A percentile compares a stretch with the other conserved stretches of the same genome.
Conservation (phyloP, 2,797 vertebrate species). For the Harpagifer antarcticus region DNA sequence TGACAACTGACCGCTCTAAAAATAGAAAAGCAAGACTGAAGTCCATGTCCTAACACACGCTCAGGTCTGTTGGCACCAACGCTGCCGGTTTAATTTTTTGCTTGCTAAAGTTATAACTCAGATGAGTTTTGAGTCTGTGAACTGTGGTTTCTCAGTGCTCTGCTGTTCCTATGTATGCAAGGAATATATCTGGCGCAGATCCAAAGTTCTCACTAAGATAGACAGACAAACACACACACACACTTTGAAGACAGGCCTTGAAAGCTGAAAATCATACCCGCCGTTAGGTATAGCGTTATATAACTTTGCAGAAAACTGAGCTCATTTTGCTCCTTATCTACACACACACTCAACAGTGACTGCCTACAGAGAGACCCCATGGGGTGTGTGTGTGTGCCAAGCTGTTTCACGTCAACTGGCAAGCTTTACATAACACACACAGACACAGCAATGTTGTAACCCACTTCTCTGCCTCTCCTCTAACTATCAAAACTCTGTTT, state of each 20-base stretch:
- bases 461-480: slow-evolving; percentile 61
- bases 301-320: slow-evolving; percentile 68
- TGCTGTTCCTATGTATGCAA: neutral
- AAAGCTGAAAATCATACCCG: slow-evolving; percentile 68
- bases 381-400: slow-evolving; percentile 31
- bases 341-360: slow-evolving; percentile 57
- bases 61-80: slow-evolving; percentile 7
- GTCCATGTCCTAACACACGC: slow-evolving; percentile 19
- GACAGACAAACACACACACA: slow-evolving; percentile 20
- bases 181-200: slow-evolving; percentile 56
- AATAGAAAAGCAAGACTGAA: slow-evolving; percentile 18
- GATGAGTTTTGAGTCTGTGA: slow-evolving; percentile 21
- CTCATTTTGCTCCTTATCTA: slow-evolving; percentile 72
- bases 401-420: slow-evolving; percentile 64
- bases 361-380: slow-evolving; percentile 50
- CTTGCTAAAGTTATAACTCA: slow-evolving; percentile 42
- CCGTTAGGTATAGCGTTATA: slow-evolving; percentile 71
- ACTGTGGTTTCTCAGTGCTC: slow-evolving; percentile 40
- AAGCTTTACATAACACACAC: slow-evolving; percentile 62
- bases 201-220: slow-evolving; percentile 61
- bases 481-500: slow-evolving; percentile 63
- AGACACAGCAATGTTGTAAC: slow-evolving; percentile 59
- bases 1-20: slow-evolving; percentile 40
- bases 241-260: slow-evolving; percentile 59
- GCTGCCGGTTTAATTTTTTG: slow-evolving; percentile 30